Base-by-base conservation (phyloP, 37 sponge, comb jelly and placozoan species). In the Bolinopsis microptera region DNA sequence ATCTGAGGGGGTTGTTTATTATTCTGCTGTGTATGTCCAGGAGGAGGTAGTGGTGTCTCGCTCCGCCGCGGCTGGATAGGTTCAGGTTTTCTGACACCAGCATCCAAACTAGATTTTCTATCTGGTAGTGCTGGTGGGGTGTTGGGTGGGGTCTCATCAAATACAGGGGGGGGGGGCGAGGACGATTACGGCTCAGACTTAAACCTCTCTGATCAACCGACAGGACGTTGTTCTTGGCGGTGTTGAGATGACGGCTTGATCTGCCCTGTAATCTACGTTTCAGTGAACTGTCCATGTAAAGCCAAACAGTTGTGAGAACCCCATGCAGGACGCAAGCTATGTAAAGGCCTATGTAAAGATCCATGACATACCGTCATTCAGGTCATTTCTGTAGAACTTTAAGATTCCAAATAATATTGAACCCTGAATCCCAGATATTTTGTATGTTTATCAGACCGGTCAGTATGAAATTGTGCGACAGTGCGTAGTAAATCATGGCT, bases 371-470 rank as follows among this genome's bases (percentile, higher is more conserved):
- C 61, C 61, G 13, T 48, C 61, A 48, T 48, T 48, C 61, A 48
- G 61, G 13, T 48, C 61, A 13, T 48, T 48, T 13, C 13, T 5
- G 61, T 48, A 48, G 61, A 48, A 48, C 75, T 72, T 72, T n/a
- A 72, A n/a, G 5, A 72, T 72, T 5, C 75, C 75, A 8, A 72
- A 2, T 3, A 72, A 30, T 23, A 72, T 72, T 2, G 75, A n/a
- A 72, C 75, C 75, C 26, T 72, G 75, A 72, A 72, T 72, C 13
- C 75, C 75, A 72, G 75, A 72, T 30, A 72, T 28, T n/a, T 72
- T 72, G 75, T 30, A 72, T 30, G 31, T 28, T 30, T 72, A 72
- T 72, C 75, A 72, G 26, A 72, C 75, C 13, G 18, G 26, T 21
- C 18, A 72, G 31, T 72, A 28, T 28, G 18, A n/a, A 72, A 24